Conservation (phyloP, 2,888 invertebrate species). For the Physocephala rufipes region DNA sequence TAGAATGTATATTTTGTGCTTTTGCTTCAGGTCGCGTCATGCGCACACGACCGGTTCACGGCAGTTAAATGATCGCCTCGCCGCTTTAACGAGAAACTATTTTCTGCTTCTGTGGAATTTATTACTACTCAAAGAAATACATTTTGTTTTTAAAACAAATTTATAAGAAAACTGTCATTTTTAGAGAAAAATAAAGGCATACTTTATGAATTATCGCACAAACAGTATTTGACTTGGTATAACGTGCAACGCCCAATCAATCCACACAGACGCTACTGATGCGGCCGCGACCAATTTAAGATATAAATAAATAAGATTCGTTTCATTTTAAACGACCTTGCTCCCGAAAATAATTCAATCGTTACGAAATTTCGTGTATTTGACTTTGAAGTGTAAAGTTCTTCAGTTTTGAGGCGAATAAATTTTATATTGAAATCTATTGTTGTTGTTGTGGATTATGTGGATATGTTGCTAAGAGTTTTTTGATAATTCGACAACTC, state of each 20-base stretch:
- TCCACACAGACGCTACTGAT: not conserved
- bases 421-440: not conserved
- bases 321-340: slow-evolving; percentile 43
- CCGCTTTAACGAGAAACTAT: not conserved
- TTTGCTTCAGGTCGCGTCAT: slow-evolving; percentile 47
- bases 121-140: not conserved
- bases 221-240: not conserved
- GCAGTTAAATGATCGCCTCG: not conserved
- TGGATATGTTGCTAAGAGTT: not conserved
- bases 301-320: not conserved
- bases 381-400: slow-evolving; percentile 28
- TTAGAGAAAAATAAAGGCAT: not conserved
- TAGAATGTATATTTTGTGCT: slow-evolving; percentile 42
- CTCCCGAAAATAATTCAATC: slow-evolving; percentile 44
- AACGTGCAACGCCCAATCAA: not conserved
- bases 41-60: slow-evolving; percentile 31
- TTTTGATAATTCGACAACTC: not conserved
- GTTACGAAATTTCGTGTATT: slow-evolving; percentile 29
- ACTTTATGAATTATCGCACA: not conserved
- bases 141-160: not conserved
- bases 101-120: not conserved
- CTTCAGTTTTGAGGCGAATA: not conserved
- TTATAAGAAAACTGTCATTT: not conserved
- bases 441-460: slow-evolving; percentile 13
- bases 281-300: not conserved